Percentiles rank a stretch among this genome's conserved stretches.
Evolutionary conservation across 2,797 vertebrate genomes (phyloP).

Genomic region (Enteromius paludinosus): DNA sequence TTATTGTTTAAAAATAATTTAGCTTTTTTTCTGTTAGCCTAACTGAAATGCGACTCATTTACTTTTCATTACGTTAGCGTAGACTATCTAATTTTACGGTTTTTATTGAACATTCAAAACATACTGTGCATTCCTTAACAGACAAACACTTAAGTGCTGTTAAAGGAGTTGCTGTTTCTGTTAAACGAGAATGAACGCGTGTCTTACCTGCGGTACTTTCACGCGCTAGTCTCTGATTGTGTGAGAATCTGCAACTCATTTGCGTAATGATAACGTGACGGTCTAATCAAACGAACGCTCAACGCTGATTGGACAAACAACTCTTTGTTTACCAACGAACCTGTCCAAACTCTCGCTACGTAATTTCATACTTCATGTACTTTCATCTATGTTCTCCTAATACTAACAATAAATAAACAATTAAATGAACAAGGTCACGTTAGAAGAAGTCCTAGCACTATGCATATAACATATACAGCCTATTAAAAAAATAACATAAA

Average conservation of each 20-base stretch:
- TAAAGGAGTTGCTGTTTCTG: background rate
- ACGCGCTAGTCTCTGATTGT: background rate
- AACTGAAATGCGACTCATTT: background rate
- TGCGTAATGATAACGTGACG: conserved; percentile 1
- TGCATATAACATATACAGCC: background rate
- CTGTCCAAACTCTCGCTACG: background rate
- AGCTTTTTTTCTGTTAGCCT: background rate
- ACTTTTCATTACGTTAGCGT: background rate
- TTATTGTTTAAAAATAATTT: background rate
- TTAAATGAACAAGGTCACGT: background rate
- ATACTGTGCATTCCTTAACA: background rate
- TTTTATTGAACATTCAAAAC: too few relatives aligned
- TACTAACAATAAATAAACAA: background rate
- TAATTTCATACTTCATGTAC: background rate
- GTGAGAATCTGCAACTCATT: conserved; percentile 16
- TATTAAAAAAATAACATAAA: background rate
- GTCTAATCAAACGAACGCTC: conserved; percentile 33
- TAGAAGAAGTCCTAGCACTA: background rate
- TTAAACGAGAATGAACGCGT: background rate
- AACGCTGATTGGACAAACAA: conserved; percentile 33
- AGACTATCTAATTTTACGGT: too few relatives aligned
- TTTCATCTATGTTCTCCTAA: background rate
- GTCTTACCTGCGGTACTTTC: conserved; percentile 15
- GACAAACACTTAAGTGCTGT: background rate
- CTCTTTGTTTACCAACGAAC: background rate